These are phyloP conservation scores for Lasioglossum pauxillum DNA, from an alignment of 2,888 invertebrate species.

Conservation along the genomic window DNA sequence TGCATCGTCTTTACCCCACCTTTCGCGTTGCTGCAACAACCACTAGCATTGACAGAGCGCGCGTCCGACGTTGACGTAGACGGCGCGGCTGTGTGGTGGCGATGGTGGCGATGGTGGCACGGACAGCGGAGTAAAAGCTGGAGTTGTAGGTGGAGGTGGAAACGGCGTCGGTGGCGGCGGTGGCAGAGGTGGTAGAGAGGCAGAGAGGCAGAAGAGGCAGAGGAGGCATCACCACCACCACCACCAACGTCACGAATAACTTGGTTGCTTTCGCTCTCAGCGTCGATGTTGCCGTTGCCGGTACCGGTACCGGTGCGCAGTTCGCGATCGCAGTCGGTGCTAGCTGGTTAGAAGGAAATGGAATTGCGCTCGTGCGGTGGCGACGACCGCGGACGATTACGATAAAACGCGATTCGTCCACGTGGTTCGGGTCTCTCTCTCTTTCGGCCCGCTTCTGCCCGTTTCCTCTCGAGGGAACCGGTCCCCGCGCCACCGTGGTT, in stretches of 20 bases:
- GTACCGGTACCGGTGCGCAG: slow-evolving; percentile 56
- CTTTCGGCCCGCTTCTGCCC: background rate
- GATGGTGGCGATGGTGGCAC: slow-evolving; percentile 15
- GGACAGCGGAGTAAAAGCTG: slow-evolving; percentile 15
- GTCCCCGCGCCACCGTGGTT: background rate
- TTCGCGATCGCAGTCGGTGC: slow-evolving; percentile 50
- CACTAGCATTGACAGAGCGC: slow-evolving; percentile 26
- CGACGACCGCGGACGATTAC: slow-evolving; percentile 21
- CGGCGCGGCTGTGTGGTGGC: background rate
- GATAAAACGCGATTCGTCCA: slow-evolving; percentile 49
- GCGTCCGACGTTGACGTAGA: slow-evolving; percentile 31
- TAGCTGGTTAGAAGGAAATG: slow-evolving; percentile 46
- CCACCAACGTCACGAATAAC: slow-evolving; percentile 44
- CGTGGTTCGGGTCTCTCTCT: slow-evolving; percentile 47
- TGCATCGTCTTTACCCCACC: slow-evolving; percentile 22
- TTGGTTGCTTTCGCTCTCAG: slow-evolving; percentile 56
- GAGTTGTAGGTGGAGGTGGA: slow-evolving; percentile 11
- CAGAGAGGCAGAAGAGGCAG: background rate
- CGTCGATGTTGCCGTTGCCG: slow-evolving; percentile 54
- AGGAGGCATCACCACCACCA: slow-evolving; percentile 26
- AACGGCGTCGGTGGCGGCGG: slow-evolving; percentile 17
- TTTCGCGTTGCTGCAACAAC: background rate
- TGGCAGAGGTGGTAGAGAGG: background rate
- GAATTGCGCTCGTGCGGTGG: slow-evolving; percentile 25
- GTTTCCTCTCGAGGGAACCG: background rate